phyloP scores from a whole-genome alignment of 1,140 invertebrate species.

The Bemisia tabaci region DNA sequence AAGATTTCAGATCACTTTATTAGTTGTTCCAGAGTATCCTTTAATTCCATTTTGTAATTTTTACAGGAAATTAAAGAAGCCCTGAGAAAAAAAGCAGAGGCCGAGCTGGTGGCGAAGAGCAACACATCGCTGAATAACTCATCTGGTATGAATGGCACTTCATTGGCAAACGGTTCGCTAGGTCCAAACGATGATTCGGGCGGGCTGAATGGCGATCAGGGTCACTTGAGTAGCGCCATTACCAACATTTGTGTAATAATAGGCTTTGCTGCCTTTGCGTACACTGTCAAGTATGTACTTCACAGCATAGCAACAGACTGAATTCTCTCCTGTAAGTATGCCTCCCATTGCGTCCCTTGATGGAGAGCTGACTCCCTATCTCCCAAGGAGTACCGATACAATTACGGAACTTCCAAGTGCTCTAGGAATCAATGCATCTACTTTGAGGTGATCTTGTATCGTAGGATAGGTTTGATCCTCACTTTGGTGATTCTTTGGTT shows the following conservation, averaged over 20 bases:
- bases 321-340: too few relatives aligned
- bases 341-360: not conserved
- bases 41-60: slow-evolving; percentile 22
- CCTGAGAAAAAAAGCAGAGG: slow-evolving; percentile 28
- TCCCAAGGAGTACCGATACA: too few relatives aligned
- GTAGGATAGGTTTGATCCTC: too few relatives aligned
- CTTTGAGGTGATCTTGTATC: too few relatives aligned
- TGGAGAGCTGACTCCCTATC: too few relatives aligned
- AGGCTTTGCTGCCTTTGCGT: slow-evolving; percentile 74
- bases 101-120: slow-evolving; percentile 9
- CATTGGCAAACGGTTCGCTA: not conserved
- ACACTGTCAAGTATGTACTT: slow-evolving; percentile 72
- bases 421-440: too few relatives aligned
- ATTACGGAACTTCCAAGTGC: too few relatives aligned
- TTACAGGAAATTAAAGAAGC: slow-evolving; percentile 34
- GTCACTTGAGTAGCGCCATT: slow-evolving; percentile 52
- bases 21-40: too few relatives aligned
- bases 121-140: slow-evolving; percentile 9
- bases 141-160: not conserved
- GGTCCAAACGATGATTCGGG: slow-evolving; percentile 19
- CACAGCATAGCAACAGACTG: slow-evolving; percentile 29
- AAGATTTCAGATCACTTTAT: too few relatives aligned
- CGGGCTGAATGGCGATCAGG: slow-evolving; percentile 35
- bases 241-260: slow-evolving; percentile 67
- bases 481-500: too few relatives aligned